These are phyloP conservation scores for Haemorhous mexicanus DNA, from an alignment of 2,113 vertebrate species.

Conservation along the genomic window DNA sequence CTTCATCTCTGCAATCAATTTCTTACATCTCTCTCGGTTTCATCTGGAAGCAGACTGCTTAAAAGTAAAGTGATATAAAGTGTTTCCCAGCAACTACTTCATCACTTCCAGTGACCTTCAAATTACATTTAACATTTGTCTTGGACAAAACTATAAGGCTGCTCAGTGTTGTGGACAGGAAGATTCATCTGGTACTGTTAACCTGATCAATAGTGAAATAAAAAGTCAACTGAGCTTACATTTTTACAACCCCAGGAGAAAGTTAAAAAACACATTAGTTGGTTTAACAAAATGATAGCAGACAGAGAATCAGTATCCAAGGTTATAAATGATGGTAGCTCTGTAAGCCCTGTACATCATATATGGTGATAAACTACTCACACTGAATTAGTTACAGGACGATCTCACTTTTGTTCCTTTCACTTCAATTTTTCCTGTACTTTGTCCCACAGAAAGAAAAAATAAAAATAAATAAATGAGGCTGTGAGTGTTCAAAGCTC, in stretches of 20 bases:
- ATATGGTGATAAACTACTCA: neutral
- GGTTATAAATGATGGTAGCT: neutral
- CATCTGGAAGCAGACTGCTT: conserved; percentile 3
- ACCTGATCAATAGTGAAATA: conserved; percentile 51
- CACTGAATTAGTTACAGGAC: neutral
- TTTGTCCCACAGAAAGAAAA: neutral
- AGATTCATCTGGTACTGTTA: conserved; percentile 55
- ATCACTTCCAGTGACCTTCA: conserved; percentile 62
- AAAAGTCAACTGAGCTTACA: conserved; percentile 50
- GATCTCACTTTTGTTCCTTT: neutral
- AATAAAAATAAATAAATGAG: neutral
- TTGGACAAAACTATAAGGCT: conserved; percentile 34
- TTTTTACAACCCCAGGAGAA: conserved; percentile 31
- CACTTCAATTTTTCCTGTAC: neutral
- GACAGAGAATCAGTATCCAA: conserved; percentile 7
- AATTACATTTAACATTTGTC: conserved; percentile 56
- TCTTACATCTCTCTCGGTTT: conserved; percentile 43
- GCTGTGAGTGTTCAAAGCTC: neutral
- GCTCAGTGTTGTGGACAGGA: conserved; percentile 30
- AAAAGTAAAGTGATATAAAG: conserved; percentile 57
- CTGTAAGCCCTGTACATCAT: neutral
- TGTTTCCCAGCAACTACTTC: conserved; percentile 39
- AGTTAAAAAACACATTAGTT: conserved; percentile 37
- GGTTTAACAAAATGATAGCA: conserved; percentile 31
- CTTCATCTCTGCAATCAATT: conserved; percentile 32